Evolutionary conservation across 1,140 invertebrate species (phyloP).

Genomic region (Drosophila rhopaloa): DNA sequence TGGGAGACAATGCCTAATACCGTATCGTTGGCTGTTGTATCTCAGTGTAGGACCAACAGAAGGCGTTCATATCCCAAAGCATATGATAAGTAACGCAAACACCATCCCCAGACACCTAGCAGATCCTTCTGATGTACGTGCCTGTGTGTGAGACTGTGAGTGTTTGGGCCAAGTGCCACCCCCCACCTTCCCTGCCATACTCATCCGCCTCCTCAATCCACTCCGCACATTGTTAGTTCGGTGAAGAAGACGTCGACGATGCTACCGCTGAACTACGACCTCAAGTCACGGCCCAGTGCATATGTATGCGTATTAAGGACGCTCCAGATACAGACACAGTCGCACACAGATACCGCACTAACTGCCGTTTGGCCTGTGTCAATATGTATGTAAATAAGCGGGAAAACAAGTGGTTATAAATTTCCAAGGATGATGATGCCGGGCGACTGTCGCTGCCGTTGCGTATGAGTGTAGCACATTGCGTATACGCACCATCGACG

Average conservation of each 20-base stretch:
- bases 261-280: constrained; percentile 40
- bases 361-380: constrained; percentile 63
- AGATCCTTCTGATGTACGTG: constrained; percentile 41
- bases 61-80: constrained; percentile 56
- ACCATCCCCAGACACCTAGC: constrained; percentile 48
- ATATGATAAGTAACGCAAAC: constrained; percentile 67
- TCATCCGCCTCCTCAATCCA: constrained; percentile 9
- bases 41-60: constrained; percentile 21
- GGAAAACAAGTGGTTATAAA: constrained; percentile 80
- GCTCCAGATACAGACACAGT: constrained; percentile 51
- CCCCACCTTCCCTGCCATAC: not conserved
- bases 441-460: constrained; percentile 29
- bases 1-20: too few relatives aligned
- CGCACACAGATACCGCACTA: constrained; percentile 38
- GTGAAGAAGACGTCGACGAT: constrained; percentile 44
- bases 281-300: constrained; percentile 51
- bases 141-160: constrained; percentile 23
- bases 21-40: not conserved
- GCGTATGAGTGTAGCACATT: constrained; percentile 33
- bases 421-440: constrained; percentile 63
- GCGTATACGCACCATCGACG: constrained; percentile 66
- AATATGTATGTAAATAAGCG: constrained; percentile 81
- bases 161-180: constrained; percentile 44
- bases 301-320: constrained; percentile 61
- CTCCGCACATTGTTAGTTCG: constrained; percentile 68